Evolutionary conservation across 2,113 vertebrate genomes (phyloP), one percentile per base, ranked within the genome.

Genomic region (Montifringilla adamsi): DNA sequence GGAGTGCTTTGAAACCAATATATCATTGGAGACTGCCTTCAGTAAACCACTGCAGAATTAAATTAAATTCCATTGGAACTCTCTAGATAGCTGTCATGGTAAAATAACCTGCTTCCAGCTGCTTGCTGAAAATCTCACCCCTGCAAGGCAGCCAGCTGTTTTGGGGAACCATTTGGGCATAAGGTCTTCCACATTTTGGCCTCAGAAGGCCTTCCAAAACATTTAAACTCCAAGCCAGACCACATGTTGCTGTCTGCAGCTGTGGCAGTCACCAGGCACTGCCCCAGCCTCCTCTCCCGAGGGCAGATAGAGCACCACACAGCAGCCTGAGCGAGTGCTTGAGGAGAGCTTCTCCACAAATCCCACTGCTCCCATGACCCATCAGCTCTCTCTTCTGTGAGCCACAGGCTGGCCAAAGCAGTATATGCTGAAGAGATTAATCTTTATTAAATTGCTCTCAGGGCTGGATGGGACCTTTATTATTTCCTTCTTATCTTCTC

Each of bases 1-100:
- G 22, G 70, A 94, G 76, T 92, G 41, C 64, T 64, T 41, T 67
- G 44, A 94, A 94, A 81, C 24, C 19, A 30, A 49, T 86, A 56
- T 24, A 86, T 80, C 76, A 66, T 56, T 67, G 75, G 79, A 92
- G 56, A 31, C 27, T 67, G 35, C 24, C 35, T 74, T 86, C 70
- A 52, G 63, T 67, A 94, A 93, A 81, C 22, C 52, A 47, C 27
- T 41, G 59, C 55, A 96, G 90, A 89, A 96, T 92, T 66, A 86
- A 93, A 88, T 69, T 72, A 66, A 80, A 35, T 83, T 88, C 30
- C 18, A 23, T 44, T 85, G 86, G 67, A 72, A 66, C 24, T 27
- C 17, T 67, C 22, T 37, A 86, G 82, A 55, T 49, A 81, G n/a
- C 60, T 87, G 15, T 31, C 56, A 56, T 17, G 35, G 39, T 52